Evolutionary conservation across 2,797 vertebrate genomes (phyloP), one percentile per base, ranked within the genome.

Genomic region (Poecilia gillii): DNA sequence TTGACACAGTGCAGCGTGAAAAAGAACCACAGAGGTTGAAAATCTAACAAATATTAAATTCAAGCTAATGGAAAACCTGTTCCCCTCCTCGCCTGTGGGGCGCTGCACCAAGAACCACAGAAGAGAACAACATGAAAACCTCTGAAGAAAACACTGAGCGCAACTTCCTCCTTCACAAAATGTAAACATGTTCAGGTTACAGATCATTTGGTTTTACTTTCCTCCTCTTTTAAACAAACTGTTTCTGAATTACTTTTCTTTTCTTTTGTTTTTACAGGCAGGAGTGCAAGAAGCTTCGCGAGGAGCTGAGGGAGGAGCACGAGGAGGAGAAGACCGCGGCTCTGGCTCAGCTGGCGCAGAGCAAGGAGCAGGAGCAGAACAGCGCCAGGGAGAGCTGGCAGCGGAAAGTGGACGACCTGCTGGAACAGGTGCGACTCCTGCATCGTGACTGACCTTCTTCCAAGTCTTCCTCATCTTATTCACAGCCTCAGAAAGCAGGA

Each of bases 381-480:
- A 95, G 92, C 8, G 97, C 97, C 85, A 95, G 97, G 62, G 98
- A 99, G 90, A 96, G 96, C 84, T 99, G 98, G 98, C 98, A 99
- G 93, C 97, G 97, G 91, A 99, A 99, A 86, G 97, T 99, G 49
- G 98, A 99, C 93, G 98, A 99, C 93, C 97, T 99, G 77, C 95
- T 99, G 89, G 97, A 97, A 89, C 98, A 99, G 98, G 98, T 99
- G 95, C 46, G 64, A 33, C 49, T 70, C 6, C 59, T 2, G 36
- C 71, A 53, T 39, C 72, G 0, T 59, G 68, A 45, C 16, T 25
- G 33, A 31, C 12, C 66, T 46, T 33, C 18, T 16, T 23, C 28
- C 62, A 46, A 41, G 68, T 23, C 72, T 36, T 62, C 33, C 41
- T 33, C 11, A 2, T 68, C 25, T 51, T 9, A 28, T 12, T 47